Evolutionary conservation across 2,888 invertebrate species (phyloP).

Genomic region (Tubulanus polymorphus): DNA sequence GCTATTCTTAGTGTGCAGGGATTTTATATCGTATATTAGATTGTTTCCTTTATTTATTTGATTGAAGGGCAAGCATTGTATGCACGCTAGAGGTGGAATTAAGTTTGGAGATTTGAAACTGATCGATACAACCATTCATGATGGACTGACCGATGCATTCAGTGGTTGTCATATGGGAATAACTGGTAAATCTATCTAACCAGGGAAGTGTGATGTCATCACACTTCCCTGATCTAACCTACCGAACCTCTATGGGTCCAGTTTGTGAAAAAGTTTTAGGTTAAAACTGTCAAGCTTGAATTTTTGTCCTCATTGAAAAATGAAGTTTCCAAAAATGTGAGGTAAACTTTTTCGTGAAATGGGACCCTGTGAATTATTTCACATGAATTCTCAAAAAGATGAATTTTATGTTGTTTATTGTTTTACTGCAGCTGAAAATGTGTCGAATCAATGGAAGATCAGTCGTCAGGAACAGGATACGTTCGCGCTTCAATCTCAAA

Average conservation of each 20-base stretch:
- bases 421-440: slow-evolving; percentile 65
- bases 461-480: slow-evolving; percentile 68
- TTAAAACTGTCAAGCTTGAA: too few relatives aligned
- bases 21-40: not conserved
- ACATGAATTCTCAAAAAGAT: too few relatives aligned
- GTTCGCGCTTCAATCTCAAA: slow-evolving; percentile 67
- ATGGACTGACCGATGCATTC: slow-evolving; percentile 69
- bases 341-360: too few relatives aligned
- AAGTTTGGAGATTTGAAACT: slow-evolving; percentile 66
- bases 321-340: too few relatives aligned
- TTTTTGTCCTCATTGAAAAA: too few relatives aligned
- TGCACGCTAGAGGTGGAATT: slow-evolving; percentile 62
- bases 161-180: slow-evolving; percentile 73
- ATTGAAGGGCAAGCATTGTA: too few relatives aligned
- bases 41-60: slow-evolving; percentile 7
- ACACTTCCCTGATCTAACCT: too few relatives aligned
- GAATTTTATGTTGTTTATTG: too few relatives aligned
- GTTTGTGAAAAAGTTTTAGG: too few relatives aligned
- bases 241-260: too few relatives aligned
- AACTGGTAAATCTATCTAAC: slow-evolving; percentile 67
- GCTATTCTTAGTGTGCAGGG: not conserved
- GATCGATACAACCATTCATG: slow-evolving; percentile 62
- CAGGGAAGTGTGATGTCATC: too few relatives aligned
- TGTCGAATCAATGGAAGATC: slow-evolving; percentile 66
- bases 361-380: too few relatives aligned